These are phyloP conservation scores for Tipula lateralis DNA, from an alignment of 2,888 invertebrate genomes.

Conservation along the genomic window DNA sequence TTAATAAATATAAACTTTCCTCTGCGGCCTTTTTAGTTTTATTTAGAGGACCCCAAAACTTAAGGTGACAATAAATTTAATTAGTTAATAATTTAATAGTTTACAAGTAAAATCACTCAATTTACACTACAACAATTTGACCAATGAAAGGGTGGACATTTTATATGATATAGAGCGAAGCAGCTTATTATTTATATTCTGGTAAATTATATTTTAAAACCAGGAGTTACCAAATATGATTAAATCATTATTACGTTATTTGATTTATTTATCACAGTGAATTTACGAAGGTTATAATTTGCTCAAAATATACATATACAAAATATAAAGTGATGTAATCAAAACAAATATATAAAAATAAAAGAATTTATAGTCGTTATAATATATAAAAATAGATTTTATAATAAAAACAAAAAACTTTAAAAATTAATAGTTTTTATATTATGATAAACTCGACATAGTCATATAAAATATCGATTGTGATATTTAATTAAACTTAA, in stretches of 20 bases:
- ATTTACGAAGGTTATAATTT: background rate
- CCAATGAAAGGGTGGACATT: background rate
- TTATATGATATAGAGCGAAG: background rate
- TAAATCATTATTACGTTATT: background rate
- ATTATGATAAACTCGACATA: background rate
- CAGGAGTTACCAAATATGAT: background rate
- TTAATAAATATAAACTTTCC: background rate
- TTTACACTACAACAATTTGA: background rate
- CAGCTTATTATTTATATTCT: background rate
- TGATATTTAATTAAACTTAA: background rate
- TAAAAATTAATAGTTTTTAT: background rate
- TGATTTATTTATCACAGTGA: background rate
- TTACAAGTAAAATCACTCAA: background rate
- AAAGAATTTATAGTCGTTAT: background rate
- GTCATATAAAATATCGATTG: background rate
- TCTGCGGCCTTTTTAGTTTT: conserved; percentile 1
- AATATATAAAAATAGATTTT: background rate
- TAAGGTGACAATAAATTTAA: background rate
- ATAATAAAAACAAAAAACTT: background rate
- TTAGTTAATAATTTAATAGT: background rate
- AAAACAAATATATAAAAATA: background rate
- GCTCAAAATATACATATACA: background rate
- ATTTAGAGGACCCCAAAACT: background rate
- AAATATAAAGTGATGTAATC: background rate
- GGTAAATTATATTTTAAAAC: background rate